phyloP scores from a whole-genome alignment of 2,113 vertebrate species.

The Geococcyx californianus region DNA sequence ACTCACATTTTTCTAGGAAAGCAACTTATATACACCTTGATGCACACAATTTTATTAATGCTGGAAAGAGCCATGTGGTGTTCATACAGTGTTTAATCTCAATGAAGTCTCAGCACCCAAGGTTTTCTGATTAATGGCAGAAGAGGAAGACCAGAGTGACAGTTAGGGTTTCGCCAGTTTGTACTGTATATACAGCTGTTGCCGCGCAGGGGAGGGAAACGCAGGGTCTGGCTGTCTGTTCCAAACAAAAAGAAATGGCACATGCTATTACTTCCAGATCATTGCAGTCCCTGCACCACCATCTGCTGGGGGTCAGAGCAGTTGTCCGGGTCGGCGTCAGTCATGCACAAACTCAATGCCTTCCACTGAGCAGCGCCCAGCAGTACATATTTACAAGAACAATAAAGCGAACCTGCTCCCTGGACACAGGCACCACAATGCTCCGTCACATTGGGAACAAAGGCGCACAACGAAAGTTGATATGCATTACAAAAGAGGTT shows the following conservation, averaged over 20 bases:
- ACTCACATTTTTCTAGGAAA: neutral
- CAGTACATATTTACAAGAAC: slow-evolving; percentile 82
- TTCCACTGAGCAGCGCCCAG: slow-evolving; percentile 76
- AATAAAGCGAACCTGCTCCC: slow-evolving; percentile 84
- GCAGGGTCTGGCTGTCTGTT: slow-evolving; percentile 72
- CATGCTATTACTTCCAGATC: slow-evolving; percentile 90
- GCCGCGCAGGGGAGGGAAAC: slow-evolving; percentile 44
- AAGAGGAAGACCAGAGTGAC: slow-evolving; percentile 32
- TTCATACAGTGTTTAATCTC: neutral
- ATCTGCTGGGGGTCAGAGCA: slow-evolving; percentile 88
- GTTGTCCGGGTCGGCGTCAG: slow-evolving; percentile 83
- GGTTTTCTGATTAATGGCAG: slow-evolving; percentile 4
- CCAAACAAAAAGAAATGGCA: slow-evolving; percentile 90
- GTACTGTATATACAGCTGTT: slow-evolving; percentile 71
- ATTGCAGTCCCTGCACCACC: slow-evolving; percentile 83
- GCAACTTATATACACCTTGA: neutral
- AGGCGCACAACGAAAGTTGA: slow-evolving; percentile 76
- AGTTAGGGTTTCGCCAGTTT: slow-evolving; percentile 45
- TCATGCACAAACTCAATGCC: slow-evolving; percentile 72
- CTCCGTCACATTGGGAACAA: slow-evolving; percentile 77
- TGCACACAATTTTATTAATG: neutral
- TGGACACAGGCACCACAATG: slow-evolving; percentile 73
- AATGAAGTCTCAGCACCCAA: neutral
- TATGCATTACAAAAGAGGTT: slow-evolving; percentile 84
- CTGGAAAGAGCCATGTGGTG: slow-evolving; percentile 6